These are phyloP conservation scores for Sebastes taczanowskii DNA, from an alignment of 2,797 vertebrate species.

Conservation along the genomic window DNA sequence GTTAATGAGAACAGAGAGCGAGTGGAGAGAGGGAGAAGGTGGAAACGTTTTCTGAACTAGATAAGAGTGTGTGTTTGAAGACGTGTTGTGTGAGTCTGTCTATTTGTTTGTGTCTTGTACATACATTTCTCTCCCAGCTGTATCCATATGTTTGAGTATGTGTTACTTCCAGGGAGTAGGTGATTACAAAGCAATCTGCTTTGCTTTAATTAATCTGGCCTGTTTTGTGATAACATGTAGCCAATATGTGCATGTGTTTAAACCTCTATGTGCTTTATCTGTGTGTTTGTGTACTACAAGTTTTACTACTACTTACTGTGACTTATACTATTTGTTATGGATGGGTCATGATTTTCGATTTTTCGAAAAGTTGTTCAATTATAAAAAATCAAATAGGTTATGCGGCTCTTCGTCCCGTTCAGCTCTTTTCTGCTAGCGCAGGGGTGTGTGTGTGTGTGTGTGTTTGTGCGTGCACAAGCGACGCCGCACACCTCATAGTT, in stretches of 20 bases:
- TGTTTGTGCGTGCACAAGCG: rapidly evolving
- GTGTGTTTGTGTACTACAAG: neutral
- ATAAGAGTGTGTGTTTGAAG: neutral
- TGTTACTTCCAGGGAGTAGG: slow-evolving; percentile 11
- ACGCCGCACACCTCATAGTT: too few relatives aligned
- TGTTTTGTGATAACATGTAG: slow-evolving; percentile 25
- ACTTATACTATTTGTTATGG: neutral
- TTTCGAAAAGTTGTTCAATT: rapidly evolving
- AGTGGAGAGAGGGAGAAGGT: neutral
- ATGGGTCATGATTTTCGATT: too few relatives aligned
- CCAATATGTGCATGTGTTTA: slow-evolving; percentile 14
- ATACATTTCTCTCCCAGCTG: slow-evolving; percentile 8
- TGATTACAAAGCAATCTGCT: slow-evolving; percentile 50
- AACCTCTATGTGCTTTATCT: slow-evolving; percentile 8
- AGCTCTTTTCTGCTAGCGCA: too few relatives aligned
- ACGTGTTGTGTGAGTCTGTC: neutral
- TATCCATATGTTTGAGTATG: slow-evolving; percentile 10
- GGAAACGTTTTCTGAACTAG: slow-evolving; percentile 29
- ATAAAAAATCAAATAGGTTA: too few relatives aligned
- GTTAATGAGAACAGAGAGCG: slow-evolving; percentile 59
- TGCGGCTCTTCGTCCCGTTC: too few relatives aligned
- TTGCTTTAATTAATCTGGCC: slow-evolving; percentile 51
- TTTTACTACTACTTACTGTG: neutral
- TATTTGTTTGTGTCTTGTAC: slow-evolving; percentile 17
- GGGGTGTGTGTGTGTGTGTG: too few relatives aligned